phyloP scores from a whole-genome alignment of 2,797 vertebrate species.

The Nyctalus aviator region DNA sequence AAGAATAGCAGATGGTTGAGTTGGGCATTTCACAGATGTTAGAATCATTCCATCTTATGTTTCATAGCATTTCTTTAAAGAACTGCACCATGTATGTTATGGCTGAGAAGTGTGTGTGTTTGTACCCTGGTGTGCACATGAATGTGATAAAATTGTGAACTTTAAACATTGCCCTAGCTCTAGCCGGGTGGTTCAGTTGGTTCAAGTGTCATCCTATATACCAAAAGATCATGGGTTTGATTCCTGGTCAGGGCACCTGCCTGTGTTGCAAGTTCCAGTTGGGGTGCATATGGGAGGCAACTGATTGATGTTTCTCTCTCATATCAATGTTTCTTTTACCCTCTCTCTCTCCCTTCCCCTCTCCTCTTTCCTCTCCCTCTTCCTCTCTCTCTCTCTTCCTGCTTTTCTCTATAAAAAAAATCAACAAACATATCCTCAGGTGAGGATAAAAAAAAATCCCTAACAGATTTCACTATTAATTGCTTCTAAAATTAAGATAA shows the following conservation, averaged over 20 bases:
- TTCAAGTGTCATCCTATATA: background rate
- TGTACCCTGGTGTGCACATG: background rate
- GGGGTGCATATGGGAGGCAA: background rate
- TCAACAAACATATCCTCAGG: background rate
- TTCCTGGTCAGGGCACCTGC: background rate
- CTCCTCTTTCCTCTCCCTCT: background rate
- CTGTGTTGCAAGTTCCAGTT: background rate
- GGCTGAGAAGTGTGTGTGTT: background rate
- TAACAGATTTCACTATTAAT: background rate
- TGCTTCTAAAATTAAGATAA: background rate
- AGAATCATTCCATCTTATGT: background rate
- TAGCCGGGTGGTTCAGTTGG: background rate
- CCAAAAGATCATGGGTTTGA: background rate
- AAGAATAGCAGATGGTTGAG: background rate
- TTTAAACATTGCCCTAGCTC: background rate
- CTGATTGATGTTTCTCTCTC: background rate
- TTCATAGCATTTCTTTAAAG: conserved; percentile 21
- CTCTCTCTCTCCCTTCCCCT: background rate
- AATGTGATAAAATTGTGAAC: background rate
- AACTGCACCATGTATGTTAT: background rate
- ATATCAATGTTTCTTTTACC: background rate
- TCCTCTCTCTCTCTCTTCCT: background rate
- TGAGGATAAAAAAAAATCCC: background rate
- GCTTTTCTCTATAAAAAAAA: background rate
- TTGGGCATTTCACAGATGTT: background rate